Evolutionary conservation across 2,888 invertebrate species (phyloP).

Genomic region (Metopia argyrocephala): DNA sequence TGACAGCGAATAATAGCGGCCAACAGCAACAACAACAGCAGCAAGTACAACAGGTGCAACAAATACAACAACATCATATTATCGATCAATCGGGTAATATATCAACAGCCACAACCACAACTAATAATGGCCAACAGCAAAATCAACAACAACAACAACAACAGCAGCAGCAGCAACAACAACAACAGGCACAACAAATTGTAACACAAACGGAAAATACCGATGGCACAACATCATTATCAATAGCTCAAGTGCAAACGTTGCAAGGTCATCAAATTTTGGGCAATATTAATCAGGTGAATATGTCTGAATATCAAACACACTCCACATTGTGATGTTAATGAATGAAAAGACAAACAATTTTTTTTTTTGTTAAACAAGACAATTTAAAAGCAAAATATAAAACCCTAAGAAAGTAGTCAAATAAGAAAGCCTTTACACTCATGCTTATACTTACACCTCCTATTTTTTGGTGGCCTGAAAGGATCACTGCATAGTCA

Average conservation of each 20-base stretch:
- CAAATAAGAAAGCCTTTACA: no score
- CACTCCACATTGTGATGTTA: constrained; percentile 71
- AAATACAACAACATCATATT: constrained; percentile 76
- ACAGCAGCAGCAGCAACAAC: constrained; percentile 64
- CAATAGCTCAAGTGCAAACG: constrained; percentile 78
- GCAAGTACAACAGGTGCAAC: constrained; percentile 70
- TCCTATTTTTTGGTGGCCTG: no score
- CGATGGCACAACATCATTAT: constrained; percentile 77
- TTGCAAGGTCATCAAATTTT: constrained; percentile 78
- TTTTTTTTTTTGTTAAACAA: no score
- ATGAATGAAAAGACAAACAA: constrained; percentile 12
- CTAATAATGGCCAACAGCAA: constrained; percentile 57
- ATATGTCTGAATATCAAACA: constrained; percentile 77
- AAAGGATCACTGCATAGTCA: no score
- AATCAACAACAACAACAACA: constrained; percentile 65
- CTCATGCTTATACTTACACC: no score
- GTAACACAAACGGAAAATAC: constrained; percentile 78
- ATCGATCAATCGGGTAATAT: constrained; percentile 77
- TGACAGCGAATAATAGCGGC: constrained; percentile 59
- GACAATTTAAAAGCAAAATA: neutral
- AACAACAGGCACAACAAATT: constrained; percentile 71
- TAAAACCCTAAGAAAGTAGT: neutral
- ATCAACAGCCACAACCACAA: constrained; percentile 70
- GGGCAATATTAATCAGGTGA: constrained; percentile 79
- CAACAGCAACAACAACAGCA: constrained; percentile 72